Base-by-base conservation (phyloP, 2,113 vertebrate genomes). In the Phodopus roborovskii region DNA sequence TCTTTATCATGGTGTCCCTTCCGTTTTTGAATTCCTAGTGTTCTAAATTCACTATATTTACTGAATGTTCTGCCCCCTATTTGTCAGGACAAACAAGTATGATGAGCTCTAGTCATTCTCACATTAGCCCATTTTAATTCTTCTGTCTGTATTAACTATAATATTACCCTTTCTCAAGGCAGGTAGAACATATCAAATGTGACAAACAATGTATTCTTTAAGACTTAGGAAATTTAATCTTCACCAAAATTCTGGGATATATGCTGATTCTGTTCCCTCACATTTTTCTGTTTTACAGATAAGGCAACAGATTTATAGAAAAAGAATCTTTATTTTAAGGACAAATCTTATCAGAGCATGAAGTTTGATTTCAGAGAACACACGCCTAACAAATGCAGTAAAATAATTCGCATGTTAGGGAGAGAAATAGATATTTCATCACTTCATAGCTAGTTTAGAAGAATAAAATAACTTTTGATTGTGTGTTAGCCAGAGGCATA, bases 201-300 rank as follows among this genome's bases (percentile, higher is more conserved):
- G 60, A 91, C 45, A 94, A 16, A 88, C 50, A 94, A 26, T 58
- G 20, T 68, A 50, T 56, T 90, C 13, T 95, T 95, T 88, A 62
- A 10, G 11, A 92, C 4, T 22, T 94, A 93, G 66, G 68, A 88
- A 96, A 94, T 82, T 68, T 92, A 94, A 56, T 95, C 66, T 28
- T 82, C 53, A 92, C 50, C 88, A 90, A 82, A 60, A 60, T 39
- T 94, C 36, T 95, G 26, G 1, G 36, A 62, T 89, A 22, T 62
- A 68, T 96, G 74, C 20, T 85, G 45, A 90, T 88, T 90, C 70
- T 94, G 62, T 90, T 3, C 8, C 33, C 4, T 30, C 12, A 15
- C 16, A 62, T 53, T 33, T 70, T 78, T 81, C 70, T 83, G 82
- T 92, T 95, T 45, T 73, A 88, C 12, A 95, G 10, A 56, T 79